Percentiles rank a stretch among this genome's conserved stretches.
phyloP scores from a whole-genome alignment of 2,113 vertebrate species.

The Zosterops japonicus region DNA sequence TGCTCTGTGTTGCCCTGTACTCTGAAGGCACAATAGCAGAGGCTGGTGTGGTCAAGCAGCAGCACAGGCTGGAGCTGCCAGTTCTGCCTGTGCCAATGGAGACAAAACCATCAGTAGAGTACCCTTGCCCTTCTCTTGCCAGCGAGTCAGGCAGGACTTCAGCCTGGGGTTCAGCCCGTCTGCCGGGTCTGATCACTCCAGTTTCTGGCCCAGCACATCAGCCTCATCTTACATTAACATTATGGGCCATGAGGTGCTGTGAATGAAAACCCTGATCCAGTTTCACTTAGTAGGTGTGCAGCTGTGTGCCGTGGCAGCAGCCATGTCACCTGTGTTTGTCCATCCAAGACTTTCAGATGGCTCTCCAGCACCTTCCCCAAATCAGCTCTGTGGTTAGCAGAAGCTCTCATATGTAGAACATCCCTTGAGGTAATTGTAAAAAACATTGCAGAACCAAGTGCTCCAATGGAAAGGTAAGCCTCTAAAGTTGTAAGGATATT shows the following conservation, averaged over 20 bases:
- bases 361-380: background rate
- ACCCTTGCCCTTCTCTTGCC: background rate
- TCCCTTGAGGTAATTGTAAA: background rate
- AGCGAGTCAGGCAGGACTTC: background rate
- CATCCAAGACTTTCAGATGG: rapidly evolving
- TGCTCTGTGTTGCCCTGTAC: background rate
- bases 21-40: background rate
- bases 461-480: background rate
- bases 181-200: background rate
- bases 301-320: background rate
- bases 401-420: background rate
- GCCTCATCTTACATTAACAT: background rate
- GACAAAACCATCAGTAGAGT: background rate
- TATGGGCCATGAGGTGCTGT: background rate
- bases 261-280: background rate
- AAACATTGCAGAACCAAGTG: background rate
- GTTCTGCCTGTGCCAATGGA: rapidly evolving
- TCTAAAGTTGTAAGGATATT: background rate
- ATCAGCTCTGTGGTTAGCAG: background rate
- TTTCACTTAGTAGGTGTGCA: background rate
- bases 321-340: rapidly evolving
- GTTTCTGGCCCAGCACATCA: background rate
- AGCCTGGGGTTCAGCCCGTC: background rate
- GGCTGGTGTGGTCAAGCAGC: background rate
- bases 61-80: background rate